A percentile compares a stretch with the other conserved stretches of the same genome.
These are phyloP conservation scores for Chaetops frenatus DNA, from an alignment of 2,113 vertebrate genomes.

Conservation along the genomic window DNA sequence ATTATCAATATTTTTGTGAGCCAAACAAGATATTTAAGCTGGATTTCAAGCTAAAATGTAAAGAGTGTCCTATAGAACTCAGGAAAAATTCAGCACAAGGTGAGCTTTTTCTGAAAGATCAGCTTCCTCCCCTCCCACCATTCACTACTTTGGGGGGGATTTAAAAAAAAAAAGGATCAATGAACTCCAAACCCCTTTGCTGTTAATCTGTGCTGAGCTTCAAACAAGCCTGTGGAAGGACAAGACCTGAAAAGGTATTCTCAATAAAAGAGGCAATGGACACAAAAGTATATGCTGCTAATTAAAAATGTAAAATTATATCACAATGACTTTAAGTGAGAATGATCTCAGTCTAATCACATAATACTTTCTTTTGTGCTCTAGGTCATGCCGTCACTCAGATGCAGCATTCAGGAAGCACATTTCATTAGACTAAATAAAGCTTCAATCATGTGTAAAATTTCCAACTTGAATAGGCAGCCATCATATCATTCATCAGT, in stretches of 20 bases:
- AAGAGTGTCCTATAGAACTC: background rate
- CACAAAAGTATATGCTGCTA: slow-evolving; percentile 54
- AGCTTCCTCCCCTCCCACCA: background rate
- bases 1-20: background rate
- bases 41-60: background rate
- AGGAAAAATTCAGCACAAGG: background rate
- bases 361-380: slow-evolving; percentile 92
- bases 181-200: slow-evolving; percentile 5
- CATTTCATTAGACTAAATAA: slow-evolving; percentile 96
- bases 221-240: slow-evolving; percentile 39
- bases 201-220: slow-evolving; percentile 20
- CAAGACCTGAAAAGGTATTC: slow-evolving; percentile 51
- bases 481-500: slow-evolving; percentile 89
- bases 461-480: slow-evolving; percentile 88
- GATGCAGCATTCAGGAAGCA: slow-evolving; percentile 91
- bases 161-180: background rate
- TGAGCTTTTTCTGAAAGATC: background rate
- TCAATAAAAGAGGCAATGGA: slow-evolving; percentile 41
- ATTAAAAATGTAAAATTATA: slow-evolving; percentile 77
- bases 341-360: slow-evolving; percentile 82
- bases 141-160: background rate
- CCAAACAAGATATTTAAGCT: background rate
- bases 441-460: slow-evolving; percentile 98
- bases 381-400: slow-evolving; percentile 80
- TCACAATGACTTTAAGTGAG: slow-evolving; percentile 80